Percentiles rank a stretch among this genome's conserved stretches.
Evolutionary conservation across 2,888 invertebrate genomes (phyloP).

Genomic region (Brenthis hecate): DNA sequence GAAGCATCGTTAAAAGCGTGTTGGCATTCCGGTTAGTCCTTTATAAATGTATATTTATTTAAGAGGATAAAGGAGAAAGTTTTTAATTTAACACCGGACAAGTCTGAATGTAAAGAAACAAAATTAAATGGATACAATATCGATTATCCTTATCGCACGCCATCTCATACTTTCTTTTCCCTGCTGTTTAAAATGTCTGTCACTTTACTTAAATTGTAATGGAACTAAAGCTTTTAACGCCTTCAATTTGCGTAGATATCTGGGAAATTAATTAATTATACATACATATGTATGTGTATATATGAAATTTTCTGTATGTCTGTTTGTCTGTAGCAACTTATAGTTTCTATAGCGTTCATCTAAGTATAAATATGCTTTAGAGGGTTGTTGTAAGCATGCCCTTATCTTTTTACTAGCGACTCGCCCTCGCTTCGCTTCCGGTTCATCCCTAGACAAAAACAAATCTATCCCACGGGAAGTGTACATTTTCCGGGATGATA

Average conservation of each 20-base stretch:
- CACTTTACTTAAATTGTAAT: conserved; percentile 5
- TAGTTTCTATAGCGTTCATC: too few relatives aligned
- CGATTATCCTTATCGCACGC: conserved; percentile 36
- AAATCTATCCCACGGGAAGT: too few relatives aligned
- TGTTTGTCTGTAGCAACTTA: too few relatives aligned
- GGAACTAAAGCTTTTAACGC: conserved; percentile 15
- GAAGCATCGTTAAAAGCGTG: conserved; percentile 18
- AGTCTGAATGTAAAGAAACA: conserved; percentile 20
- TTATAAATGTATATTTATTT: conserved; percentile 13
- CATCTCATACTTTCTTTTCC: conserved; percentile 36
- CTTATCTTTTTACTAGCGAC: too few relatives aligned
- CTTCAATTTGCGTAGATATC: conserved; percentile 3
- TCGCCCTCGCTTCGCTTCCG: too few relatives aligned
- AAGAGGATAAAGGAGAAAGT: conserved; percentile 32
- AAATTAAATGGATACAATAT: conserved; percentile 30
- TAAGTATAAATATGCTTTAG: too few relatives aligned
- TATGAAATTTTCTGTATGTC: too few relatives aligned
- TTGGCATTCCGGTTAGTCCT: conserved; percentile 22
- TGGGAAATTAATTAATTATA: background rate
- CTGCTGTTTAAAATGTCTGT: conserved; percentile 16
- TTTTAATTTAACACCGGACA: conserved; percentile 25
- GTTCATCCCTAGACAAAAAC: too few relatives aligned
- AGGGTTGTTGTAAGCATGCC: too few relatives aligned
- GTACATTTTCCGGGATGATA: too few relatives aligned
- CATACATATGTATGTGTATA: too few relatives aligned